Conservation (phyloP, 2,113 vertebrate species). For the Ptyas mucosa region DNA sequence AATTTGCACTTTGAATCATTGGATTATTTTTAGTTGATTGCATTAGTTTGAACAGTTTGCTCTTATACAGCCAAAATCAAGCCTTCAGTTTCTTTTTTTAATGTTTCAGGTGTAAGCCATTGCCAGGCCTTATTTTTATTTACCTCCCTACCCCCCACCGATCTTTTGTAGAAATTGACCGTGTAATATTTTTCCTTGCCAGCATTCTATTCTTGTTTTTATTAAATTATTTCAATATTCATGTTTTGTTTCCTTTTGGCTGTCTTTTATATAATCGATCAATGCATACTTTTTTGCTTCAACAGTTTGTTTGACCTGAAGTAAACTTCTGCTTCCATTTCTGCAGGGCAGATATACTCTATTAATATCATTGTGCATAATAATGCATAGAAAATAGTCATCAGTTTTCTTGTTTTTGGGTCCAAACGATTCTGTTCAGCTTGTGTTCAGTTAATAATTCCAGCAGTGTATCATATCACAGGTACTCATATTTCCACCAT, state of each 20-base stretch:
- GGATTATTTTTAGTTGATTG: background rate
- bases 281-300: background rate
- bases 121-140: background rate
- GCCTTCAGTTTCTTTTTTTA: background rate
- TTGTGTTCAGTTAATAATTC: background rate
- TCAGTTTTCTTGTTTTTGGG: background rate
- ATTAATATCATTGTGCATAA: background rate
- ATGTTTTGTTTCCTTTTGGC: background rate
- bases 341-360: background rate
- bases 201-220: background rate
- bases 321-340: background rate
- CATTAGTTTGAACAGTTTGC: background rate
- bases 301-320: background rate
- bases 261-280: background rate
- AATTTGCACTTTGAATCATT: background rate
- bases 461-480: background rate
- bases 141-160: background rate
- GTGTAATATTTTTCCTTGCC: background rate
- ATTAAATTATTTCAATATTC: background rate
- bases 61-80: background rate
- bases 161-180: background rate
- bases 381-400: background rate
- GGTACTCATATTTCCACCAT: background rate
- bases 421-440: background rate
- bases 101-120: background rate